Conservation (phyloP, 2,797 vertebrate species). For the Platyrinchus mystaceus region DNA sequence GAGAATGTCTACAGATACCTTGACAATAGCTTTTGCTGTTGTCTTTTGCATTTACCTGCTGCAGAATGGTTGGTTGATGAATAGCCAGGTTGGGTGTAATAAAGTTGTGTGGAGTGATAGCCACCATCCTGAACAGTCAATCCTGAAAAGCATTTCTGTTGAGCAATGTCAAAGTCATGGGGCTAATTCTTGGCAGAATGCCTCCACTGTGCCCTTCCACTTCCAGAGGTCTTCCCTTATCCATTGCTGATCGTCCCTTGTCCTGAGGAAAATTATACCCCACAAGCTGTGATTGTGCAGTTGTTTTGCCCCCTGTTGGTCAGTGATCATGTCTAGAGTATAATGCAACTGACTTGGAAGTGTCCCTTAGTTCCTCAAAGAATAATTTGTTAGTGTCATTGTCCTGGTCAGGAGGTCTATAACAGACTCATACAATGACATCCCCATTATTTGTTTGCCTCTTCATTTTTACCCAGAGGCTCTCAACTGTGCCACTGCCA, state of each 20-base stretch:
- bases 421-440: not conserved
- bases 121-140: not conserved
- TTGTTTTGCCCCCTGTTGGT: too few species aligned
- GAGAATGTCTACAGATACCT: not conserved
- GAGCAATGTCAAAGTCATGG: not conserved
- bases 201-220: not conserved
- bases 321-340: too few species aligned
- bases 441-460: not conserved
- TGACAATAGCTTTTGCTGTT: not conserved
- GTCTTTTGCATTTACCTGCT: not conserved
- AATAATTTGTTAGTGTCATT: fast-evolving
- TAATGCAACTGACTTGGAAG: not conserved
- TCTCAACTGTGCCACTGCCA: not conserved
- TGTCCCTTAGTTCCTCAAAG: not conserved
- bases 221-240: not conserved
- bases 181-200: not conserved
- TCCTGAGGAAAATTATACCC: not conserved
- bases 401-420: not conserved
- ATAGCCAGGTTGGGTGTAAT: not conserved
- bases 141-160: not conserved
- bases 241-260: not conserved
- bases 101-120: not conserved
- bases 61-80: not conserved
- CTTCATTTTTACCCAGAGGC: not conserved
- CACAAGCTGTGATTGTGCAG: too few species aligned